Percentiles rank a stretch among this genome's conserved stretches.
Conservation (phyloP, 2,797 vertebrate species). For the Sebastolobus altivelis region DNA sequence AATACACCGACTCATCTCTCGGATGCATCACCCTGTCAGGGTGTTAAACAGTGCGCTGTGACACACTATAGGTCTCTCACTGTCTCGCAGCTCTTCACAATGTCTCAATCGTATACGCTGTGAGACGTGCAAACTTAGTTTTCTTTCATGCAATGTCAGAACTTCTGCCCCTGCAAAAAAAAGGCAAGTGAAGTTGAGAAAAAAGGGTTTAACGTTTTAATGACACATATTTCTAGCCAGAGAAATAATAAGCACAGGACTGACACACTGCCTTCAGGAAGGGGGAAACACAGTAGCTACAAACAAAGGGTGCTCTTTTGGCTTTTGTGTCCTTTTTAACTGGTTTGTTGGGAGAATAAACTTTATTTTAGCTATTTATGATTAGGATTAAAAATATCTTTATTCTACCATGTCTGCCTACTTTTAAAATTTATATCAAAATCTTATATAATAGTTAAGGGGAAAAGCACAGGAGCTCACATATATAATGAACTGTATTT, state of each 20-base stretch:
- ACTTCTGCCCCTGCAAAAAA: not conserved
- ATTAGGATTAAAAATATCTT: too few species aligned
- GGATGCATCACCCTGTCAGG: slow-evolving; percentile 49
- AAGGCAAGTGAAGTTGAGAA: too few species aligned
- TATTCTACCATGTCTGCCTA: not conserved
- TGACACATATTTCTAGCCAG: not conserved
- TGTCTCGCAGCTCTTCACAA: not conserved
- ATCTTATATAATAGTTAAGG: not conserved
- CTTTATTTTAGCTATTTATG: not conserved
- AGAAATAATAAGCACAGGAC: not conserved
- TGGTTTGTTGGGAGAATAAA: not conserved
- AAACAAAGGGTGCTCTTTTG: not conserved
- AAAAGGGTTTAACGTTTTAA: not conserved
- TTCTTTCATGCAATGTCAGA: not conserved
- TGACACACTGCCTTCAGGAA: not conserved
- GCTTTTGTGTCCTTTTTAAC: not conserved
- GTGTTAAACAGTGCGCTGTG: slow-evolving; percentile 29
- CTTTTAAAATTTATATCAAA: too few species aligned
- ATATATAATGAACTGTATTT: not conserved
- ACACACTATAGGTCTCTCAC: slow-evolving; percentile 15
- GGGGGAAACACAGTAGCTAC: not conserved
- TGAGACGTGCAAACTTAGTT: not conserved
- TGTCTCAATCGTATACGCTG: not conserved
- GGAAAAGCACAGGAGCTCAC: not conserved
- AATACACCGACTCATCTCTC: slow-evolving; percentile 62